Evolutionary conservation across 2,888 invertebrate genomes (phyloP), one percentile per base, ranked within the genome.

Genomic region (Ypsolopha sequella): DNA sequence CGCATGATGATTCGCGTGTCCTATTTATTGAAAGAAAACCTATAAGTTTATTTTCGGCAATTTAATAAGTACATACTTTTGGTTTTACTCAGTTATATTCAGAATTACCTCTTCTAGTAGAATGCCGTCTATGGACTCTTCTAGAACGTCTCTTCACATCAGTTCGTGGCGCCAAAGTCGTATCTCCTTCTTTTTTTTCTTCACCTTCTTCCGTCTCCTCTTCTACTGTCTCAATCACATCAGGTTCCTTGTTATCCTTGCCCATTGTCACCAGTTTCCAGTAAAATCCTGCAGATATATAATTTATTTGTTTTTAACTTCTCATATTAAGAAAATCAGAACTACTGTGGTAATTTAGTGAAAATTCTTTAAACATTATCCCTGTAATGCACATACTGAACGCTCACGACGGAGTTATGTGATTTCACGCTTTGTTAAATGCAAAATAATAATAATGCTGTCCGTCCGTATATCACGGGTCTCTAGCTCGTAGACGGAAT

Each of bases 241-340:
- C 43, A 10, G 56, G 47, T 52, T 62, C 49, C 51, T 59, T 54
- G 56, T 64, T 76, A 53, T 85, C 84, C 53, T 77, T 87, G 39
- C 91, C 91, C 8, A 90, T 88, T n/a, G 89, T 89, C 3, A 94
- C 92, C 55, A 94, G 73, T 49, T 89, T 89, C 64, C 89, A 86
- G 56, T 84, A 86, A 55, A 76, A 70, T 33, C 78, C 85, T 85
- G 54, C 1, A 24, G 24, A 3, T 24, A 24, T 3, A 24, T 4
- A n/a, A 4, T 24, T 3, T 24, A 24, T 24, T 24, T 24, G 4
- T 24, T 24, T 24, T 24, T 24, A 24, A 4, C 24, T 4, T 2
- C 24, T 24, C n/a, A 24, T 24, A 24, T 24, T 24, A 24, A 24
- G 24, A 24, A 24, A 4, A n/a, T n/a, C n/a, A n/a, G n/a, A n/a